A percentile compares a stretch with the other conserved stretches of the same genome.
Conservation (phyloP, 2,113 vertebrate genomes). For the Eurypyga helias region DNA sequence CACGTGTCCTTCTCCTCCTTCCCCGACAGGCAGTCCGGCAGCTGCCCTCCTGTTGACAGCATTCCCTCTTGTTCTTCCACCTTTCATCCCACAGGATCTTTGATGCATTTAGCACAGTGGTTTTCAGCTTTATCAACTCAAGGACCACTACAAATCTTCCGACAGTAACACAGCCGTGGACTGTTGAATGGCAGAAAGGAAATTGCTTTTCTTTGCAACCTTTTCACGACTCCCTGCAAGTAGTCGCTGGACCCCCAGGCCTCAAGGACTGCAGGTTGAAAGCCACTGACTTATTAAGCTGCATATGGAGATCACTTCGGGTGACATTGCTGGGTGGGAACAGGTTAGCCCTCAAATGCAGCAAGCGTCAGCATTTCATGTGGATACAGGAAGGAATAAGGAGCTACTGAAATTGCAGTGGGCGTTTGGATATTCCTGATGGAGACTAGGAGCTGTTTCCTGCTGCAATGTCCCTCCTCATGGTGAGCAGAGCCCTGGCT, state of each 20-base stretch:
- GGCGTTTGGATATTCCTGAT: not conserved
- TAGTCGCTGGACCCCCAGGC: not conserved
- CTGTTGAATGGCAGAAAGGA: constrained; percentile 37
- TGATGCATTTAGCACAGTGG: not conserved
- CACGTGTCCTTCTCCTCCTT: not conserved
- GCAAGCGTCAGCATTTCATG: not conserved
- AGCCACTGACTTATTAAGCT: not conserved
- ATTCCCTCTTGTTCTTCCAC: not conserved
- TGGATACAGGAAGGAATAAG: not conserved
- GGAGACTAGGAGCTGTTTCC: not conserved
- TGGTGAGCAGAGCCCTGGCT: not conserved
- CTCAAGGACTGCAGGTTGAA: not conserved
- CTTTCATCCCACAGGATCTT: not conserved
- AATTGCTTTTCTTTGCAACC: constrained; percentile 49
- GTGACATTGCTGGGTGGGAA: not conserved
- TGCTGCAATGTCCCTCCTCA: rapidly evolving
- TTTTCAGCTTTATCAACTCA: not conserved
- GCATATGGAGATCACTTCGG: not conserved
- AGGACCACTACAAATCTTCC: constrained; percentile 25
- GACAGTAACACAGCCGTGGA: rapidly evolving
- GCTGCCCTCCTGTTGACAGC: not conserved
- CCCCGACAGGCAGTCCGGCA: not conserved
- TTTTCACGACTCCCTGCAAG: not conserved
- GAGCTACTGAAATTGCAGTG: not conserved
- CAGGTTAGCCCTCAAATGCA: not conserved